Evolutionary conservation across 2,113 vertebrate genomes (phyloP), one percentile per base, ranked within the genome.

Genomic region (Nerophis lumbriciformis): DNA sequence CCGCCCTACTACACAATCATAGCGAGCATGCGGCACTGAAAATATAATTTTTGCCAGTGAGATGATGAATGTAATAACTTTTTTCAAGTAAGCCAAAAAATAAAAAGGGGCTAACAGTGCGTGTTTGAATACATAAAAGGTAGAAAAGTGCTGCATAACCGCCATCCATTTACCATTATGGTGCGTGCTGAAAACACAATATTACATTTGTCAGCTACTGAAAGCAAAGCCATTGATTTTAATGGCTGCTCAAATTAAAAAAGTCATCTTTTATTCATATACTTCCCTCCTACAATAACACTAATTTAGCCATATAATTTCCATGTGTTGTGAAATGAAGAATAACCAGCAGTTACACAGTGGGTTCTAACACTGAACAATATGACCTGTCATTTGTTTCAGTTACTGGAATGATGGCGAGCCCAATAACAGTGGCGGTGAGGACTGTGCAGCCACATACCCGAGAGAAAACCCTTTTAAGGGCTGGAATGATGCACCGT

Each of bases 401-500:
- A 91, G 90, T 50, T 89, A 66, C 59, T 91, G 90, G 90, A 77
- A 81, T 42, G 4, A 53, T 1, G 87, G 85, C 4, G 87, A 90
- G 57, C 88, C 90, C 35, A 90, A 89, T 61, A 59, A 90, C 55
- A 0, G 0, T 0, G 21, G 55, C 2, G 61, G 61, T 36, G 88
- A 89, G 58, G 87, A 91, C 66, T 91, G 90, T 63, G 86, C 68
- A 16, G 87, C 82, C 5, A 21, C 48, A 1, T 87, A 84, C 67
- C 80, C 84, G 38, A 70, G 50, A 44, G 0, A 0, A 1, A 83
- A 88, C 64, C 81, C 75, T 10, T 77, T 88, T n/a, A 68, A 66
- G 14, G 37, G 72, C 13, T 91, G 90, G 90, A 90, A 90, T 37
- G 88, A 90, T 52, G 83, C 69, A n/a, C 79, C 79, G 4, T 90